Base-by-base conservation (phyloP, 2,888 invertebrate genomes). In the Nomada ruficornis region DNA sequence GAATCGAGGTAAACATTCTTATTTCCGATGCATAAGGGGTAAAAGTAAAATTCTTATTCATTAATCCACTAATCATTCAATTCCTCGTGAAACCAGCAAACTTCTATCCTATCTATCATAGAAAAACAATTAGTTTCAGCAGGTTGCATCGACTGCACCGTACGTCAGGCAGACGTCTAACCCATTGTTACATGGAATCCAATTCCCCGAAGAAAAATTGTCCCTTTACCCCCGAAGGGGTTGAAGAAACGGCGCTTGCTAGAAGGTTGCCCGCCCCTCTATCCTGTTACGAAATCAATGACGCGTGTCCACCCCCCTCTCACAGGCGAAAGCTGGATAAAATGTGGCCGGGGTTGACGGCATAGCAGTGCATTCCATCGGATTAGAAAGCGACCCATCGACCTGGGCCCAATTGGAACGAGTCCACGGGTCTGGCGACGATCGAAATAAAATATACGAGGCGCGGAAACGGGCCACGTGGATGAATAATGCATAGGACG, bases 401-500 rank as follows among this genome's bases (percentile, higher is more conserved):
- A 36, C 29, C n/a, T 42, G 52, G 63, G 18, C 2, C 62, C 54
- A 80, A 80, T 80, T 57, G 72, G 52, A 67, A 50, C 62, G 55
- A 57, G 23, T 11, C 15, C 26, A 36, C 4, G n/a, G 29, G 52
- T 1, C 42, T 7, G 54, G 29, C 13, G n/a, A 54, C 71, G 79
- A 86, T 82, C 78, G 82, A 87, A 86, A 83, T 86, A 87, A 82
- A 88, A 86, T 84, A 88, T 83, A 87, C 86, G 84, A 42, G 68
- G 60, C 60, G 84, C 59, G 77, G 86, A 67, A 87, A 86, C 78
- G 77, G 80, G 77, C 74, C 65, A 79, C 52, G 42, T 20, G 72
- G 72, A 88, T 88, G 88, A 88, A 88, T 88, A 88, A 88, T 88
- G 85, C 85, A 88, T 86, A 57, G 65, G 70, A 50, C 63, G 71